phyloP scores from a whole-genome alignment of 2,797 vertebrate genomes.

The Chloroceryle inda region DNA sequence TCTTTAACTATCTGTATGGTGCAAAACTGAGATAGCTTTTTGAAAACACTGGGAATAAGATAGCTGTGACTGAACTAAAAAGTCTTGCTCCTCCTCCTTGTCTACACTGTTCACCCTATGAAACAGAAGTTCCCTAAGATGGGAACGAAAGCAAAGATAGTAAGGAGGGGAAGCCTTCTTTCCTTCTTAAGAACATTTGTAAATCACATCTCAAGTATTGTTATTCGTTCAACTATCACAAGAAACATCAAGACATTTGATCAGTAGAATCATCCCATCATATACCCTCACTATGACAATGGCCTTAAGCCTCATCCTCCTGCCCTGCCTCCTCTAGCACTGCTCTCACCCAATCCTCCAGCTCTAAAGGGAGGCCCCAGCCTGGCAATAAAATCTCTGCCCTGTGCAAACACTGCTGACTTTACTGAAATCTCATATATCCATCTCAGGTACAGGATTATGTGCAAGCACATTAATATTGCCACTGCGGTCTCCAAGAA shows the following conservation, averaged over 20 bases:
- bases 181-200: background rate
- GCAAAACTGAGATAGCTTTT: background rate
- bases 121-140: background rate
- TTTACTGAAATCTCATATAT: background rate
- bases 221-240: background rate
- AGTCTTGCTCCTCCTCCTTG: background rate
- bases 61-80: background rate
- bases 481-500: background rate
- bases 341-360: background rate
- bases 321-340: background rate
- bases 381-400: background rate
- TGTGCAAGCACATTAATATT: background rate
- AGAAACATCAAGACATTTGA: background rate
- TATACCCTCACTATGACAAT: fast-evolving
- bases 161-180: background rate
- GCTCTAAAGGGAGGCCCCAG: background rate
- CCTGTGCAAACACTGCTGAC: background rate
- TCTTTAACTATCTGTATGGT: background rate
- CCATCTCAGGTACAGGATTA: no score
- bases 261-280: background rate
- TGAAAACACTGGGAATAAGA: background rate
- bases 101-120: background rate
- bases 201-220: background rate
- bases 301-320: background rate
- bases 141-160: background rate